A percentile compares a stretch with the other conserved stretches of the same genome.
These are phyloP conservation scores for Apodemia hepburni DNA, from an alignment of 2,888 invertebrate genomes.

Conservation along the genomic window DNA sequence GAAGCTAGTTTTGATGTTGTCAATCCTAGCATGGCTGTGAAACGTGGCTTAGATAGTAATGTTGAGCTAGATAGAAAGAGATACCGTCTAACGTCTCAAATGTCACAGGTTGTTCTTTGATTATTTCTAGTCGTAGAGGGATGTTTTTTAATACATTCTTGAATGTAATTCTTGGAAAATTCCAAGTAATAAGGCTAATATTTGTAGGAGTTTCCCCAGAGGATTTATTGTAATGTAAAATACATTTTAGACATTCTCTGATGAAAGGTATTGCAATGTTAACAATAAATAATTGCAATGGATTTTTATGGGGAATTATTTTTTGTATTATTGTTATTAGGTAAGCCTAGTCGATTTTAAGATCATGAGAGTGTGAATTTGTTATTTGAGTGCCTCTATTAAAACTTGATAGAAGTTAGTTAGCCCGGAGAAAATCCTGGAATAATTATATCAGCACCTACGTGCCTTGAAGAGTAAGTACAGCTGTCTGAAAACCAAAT, in stretches of 20 bases:
- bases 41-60: slow-evolving; percentile 53
- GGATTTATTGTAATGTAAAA: background rate
- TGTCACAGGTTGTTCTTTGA: slow-evolving; percentile 70
- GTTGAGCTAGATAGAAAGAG: slow-evolving; percentile 61
- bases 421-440: background rate
- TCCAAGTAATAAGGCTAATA: background rate
- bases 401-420: too few relatives aligned
- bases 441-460: background rate
- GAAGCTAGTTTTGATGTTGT: slow-evolving; percentile 53
- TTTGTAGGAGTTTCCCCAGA: background rate
- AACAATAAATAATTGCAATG: too few relatives aligned
- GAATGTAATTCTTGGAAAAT: background rate
- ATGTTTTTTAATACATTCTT: slow-evolving; percentile 14
- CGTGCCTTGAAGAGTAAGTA: background rate
- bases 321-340: too few relatives aligned
- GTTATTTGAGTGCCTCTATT: too few relatives aligned
- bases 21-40: slow-evolving; percentile 56
- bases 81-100: slow-evolving; percentile 54
- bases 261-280: background rate
- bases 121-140: slow-evolving; percentile 42
- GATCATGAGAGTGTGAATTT: too few relatives aligned
- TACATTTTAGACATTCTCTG: background rate
- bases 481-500: background rate
- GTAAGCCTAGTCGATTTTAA: too few relatives aligned
- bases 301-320: background rate